Conservation (phyloP, 2,888 invertebrate species). For the Megaustenia siamemsis region DNA sequence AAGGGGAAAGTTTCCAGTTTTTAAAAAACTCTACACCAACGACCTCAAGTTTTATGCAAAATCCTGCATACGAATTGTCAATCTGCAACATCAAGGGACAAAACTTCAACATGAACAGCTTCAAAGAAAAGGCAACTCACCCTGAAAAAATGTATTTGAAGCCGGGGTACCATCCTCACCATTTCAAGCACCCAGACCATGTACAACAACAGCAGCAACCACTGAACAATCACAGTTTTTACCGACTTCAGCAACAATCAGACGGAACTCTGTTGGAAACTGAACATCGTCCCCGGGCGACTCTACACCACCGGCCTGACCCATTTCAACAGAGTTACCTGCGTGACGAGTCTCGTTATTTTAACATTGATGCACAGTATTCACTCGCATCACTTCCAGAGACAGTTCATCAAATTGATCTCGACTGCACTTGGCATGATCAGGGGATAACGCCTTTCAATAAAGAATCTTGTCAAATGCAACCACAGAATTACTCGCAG, state of each 20-base stretch:
- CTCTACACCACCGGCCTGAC: not conserved
- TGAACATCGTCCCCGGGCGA: not conserved
- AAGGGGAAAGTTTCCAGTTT: not conserved
- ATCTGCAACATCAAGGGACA: too few relatives aligned
- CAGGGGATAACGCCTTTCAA: not conserved
- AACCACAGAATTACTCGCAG: not conserved
- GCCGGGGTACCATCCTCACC: not conserved
- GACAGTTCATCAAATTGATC: not conserved
- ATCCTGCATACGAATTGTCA: not conserved
- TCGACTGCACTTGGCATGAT: not conserved
- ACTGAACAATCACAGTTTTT: not conserved
- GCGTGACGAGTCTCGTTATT: not conserved
- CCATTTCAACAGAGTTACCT: not conserved
- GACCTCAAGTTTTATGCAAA: not conserved
- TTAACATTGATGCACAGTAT: not conserved
- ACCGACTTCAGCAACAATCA: too few relatives aligned
- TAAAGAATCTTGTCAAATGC: not conserved
- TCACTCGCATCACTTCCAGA: not conserved
- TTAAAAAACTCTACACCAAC: not conserved
- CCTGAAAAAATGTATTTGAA: too few relatives aligned
- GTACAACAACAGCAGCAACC: not conserved
- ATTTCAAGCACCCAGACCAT: not conserved
- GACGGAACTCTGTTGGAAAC: not conserved
- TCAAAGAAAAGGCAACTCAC: not conserved
- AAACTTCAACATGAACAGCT: not conserved